Evolutionary conservation across 1,140 invertebrate genomes (phyloP).

Genomic region (Bacillus rossius): DNA sequence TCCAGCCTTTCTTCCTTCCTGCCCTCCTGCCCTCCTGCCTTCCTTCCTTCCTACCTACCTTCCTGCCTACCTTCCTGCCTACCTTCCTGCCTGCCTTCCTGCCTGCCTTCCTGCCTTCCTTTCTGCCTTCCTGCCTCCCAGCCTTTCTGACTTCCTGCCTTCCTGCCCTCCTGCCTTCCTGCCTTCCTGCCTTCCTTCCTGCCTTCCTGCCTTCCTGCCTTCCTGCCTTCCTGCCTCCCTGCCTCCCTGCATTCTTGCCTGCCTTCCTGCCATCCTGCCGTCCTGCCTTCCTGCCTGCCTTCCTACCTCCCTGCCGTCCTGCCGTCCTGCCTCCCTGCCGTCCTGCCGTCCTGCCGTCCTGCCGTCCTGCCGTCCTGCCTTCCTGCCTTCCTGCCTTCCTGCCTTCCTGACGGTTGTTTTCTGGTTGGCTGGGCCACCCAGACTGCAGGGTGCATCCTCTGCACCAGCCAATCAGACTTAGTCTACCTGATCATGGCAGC

Average conservation of each 20-base stretch:
- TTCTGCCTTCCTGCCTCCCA: not conserved
- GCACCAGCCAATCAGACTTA: too few relatives aligned
- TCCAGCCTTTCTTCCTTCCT: slow-evolving; percentile 2
- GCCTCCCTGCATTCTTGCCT: slow-evolving; percentile 31
- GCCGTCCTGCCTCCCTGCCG: not conserved
- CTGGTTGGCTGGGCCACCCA: too few relatives aligned
- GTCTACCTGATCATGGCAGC: too few relatives aligned
- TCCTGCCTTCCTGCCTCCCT: slow-evolving; percentile 10
- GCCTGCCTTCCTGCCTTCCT: not conserved
- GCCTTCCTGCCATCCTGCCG: slow-evolving; percentile 25
- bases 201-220: slow-evolving; percentile 4
- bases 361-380: not conserved
- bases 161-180: not conserved
- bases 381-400: not conserved
- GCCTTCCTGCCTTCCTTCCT: slow-evolving; percentile 2
- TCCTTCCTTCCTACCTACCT: slow-evolving; percentile 20
- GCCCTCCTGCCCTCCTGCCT: slow-evolving; percentile 2
- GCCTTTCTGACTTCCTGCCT: not conserved
- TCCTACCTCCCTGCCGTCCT: not conserved
- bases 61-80: not conserved
- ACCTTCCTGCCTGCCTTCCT: not conserved
- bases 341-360: slow-evolving; percentile 1
- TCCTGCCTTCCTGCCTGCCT: not conserved
- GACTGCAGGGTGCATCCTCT: too few relatives aligned
- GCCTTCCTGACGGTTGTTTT: too few relatives aligned